Conservation (phyloP, 2,888 invertebrate species). For the Tetrapedia diversipes region DNA sequence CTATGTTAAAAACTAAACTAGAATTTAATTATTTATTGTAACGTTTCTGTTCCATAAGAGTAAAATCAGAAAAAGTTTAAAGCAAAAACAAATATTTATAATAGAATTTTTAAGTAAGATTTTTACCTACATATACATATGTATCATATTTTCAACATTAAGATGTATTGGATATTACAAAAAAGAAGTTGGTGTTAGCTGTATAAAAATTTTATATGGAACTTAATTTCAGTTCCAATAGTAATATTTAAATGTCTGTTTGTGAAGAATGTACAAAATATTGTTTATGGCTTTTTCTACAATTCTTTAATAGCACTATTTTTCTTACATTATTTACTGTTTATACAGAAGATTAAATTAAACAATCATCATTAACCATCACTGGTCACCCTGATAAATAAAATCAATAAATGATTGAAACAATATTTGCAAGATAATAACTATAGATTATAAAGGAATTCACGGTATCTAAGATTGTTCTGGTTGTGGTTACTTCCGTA, state of each 20-base stretch:
- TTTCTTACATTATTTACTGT: background rate
- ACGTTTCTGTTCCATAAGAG: background rate
- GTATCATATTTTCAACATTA: background rate
- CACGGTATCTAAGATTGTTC: conserved; percentile 57
- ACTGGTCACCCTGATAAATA: conserved; percentile 40
- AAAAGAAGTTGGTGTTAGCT: conserved; percentile 7
- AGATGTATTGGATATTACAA: background rate
- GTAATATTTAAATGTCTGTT: background rate
- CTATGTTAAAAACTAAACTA: background rate
- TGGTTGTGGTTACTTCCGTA: conserved; percentile 70
- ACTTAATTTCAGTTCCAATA: conserved; percentile 7
- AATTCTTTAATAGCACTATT: conserved; percentile 2
- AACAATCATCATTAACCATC: no score
- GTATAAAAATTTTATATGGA: conserved; percentile 1
- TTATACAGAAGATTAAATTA: background rate
- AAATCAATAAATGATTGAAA: conserved; percentile 47
- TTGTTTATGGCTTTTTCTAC: background rate
- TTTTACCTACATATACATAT: background rate
- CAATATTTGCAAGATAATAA: conserved; percentile 68
- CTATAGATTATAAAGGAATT: conserved; percentile 67
- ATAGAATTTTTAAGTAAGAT: background rate
- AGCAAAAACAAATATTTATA: background rate
- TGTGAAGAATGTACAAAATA: background rate
- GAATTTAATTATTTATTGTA: background rate
- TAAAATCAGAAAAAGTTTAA: background rate